phyloP scores from a whole-genome alignment of 2,888 invertebrate species.

The Galerucella pusilla region DNA sequence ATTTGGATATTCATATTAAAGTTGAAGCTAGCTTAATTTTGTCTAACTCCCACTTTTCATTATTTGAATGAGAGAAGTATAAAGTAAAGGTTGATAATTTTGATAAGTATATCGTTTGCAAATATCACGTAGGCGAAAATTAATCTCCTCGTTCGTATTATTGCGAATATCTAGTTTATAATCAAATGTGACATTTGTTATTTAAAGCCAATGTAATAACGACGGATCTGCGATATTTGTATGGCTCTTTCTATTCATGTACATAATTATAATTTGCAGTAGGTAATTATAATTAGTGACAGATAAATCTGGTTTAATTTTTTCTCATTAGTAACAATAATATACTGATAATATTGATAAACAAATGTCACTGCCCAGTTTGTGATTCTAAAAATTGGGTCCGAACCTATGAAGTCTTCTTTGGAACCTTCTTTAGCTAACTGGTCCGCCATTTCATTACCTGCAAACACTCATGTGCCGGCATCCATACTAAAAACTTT shows the following conservation, averaged over 20 bases:
- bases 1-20: too few relatives aligned
- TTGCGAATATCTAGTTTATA: background rate
- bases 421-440: too few relatives aligned
- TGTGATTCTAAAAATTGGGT: too few relatives aligned
- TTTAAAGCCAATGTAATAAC: background rate
- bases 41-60: too few relatives aligned
- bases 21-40: too few relatives aligned
- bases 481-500: too few relatives aligned
- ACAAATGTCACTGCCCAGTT: background rate
- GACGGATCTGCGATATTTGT: background rate
- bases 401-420: too few relatives aligned
- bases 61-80: too few relatives aligned
- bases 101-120: background rate
- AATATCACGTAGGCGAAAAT: background rate
- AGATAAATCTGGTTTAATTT: background rate
- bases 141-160: background rate
- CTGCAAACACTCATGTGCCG: too few relatives aligned
- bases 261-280: background rate
- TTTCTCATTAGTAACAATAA: background rate
- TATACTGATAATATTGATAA: background rate
- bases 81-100: background rate
- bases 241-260: background rate
- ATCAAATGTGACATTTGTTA: constrained; percentile 1
- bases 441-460: too few relatives aligned
- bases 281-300: background rate